Evolutionary conservation across 2,888 invertebrate genomes (phyloP).

Genomic region (Labia minor): DNA sequence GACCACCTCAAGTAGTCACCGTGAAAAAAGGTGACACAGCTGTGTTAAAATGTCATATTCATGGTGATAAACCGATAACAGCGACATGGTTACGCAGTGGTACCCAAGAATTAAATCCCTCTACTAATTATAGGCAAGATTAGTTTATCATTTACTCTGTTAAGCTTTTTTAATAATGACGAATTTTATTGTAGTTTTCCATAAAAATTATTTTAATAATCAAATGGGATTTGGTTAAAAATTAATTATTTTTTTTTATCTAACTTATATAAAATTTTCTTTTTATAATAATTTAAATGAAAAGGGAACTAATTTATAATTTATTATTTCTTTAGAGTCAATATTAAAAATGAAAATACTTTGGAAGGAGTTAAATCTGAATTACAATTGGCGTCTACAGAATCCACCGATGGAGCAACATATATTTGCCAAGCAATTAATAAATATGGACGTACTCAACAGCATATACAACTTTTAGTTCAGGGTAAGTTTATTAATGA

Average conservation of each 20-base stretch:
- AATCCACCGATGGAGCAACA: constrained; percentile 59
- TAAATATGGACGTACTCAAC: constrained; percentile 59
- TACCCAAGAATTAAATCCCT: constrained; percentile 56
- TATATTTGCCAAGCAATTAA: constrained; percentile 71
- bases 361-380: constrained; percentile 60
- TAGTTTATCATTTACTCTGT: background rate
- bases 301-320: too few species aligned
- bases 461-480: constrained; percentile 57
- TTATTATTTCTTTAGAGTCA: constrained; percentile 37
- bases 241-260: background rate
- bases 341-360: constrained; percentile 55
- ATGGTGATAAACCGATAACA: constrained; percentile 67
- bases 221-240: background rate
- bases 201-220: background rate
- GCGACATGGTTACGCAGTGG: constrained; percentile 63
- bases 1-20: constrained; percentile 55
- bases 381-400: constrained; percentile 56
- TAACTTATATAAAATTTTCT: constrained; percentile 2
- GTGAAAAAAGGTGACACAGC: constrained; percentile 64
- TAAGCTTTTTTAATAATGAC: constrained; percentile 19
- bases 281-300: background rate
- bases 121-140: constrained; percentile 57
- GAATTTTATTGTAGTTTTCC: too few species aligned
- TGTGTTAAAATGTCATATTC: constrained; percentile 60
- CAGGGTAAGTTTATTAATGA: constrained; percentile 41